Base-by-base conservation (phyloP, 2,113 vertebrate species). In the Paedocypris sp. region DNA sequence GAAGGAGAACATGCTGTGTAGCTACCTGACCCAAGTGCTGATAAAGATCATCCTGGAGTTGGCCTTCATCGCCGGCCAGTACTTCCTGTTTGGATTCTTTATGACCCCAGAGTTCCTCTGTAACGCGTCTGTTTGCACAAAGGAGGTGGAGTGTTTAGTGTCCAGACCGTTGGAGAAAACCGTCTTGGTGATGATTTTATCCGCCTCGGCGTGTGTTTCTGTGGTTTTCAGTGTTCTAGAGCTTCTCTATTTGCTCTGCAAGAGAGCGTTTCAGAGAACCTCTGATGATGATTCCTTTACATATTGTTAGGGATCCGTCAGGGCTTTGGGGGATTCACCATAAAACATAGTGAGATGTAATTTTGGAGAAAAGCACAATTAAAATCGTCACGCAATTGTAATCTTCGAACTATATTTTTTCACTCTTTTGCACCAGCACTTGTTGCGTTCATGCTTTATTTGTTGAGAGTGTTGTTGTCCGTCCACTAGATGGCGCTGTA, bases 1-100 rank as follows among this genome's bases (percentile, higher is more conserved):
- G 13, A 79, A 11, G 0, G 94, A 91, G 1, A 78, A 83, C n/a
- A 79, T 97, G 20, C 82, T 96, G 32, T 81, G 87, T 28, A 92
- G 88, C 13, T 97, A 97, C 0, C 74, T 94, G 66, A 86, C 87
- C 70, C 92, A 93, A 58, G 84, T 97, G 1, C 65, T 94, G 66
- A 83, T 86, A 45, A 97, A 92, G 73, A 90, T 91, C 1, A 45
- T 93, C 2, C 82, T 97, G 2, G 94, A 97, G 66, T 79, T 89
- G 56, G 89, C 83, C 19, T 97, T 97, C 76, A 83, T 85, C 6
- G 82, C 87, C 6, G 91, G 88, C 10, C 94, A 88, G 59, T 82
- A 83, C 51, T 86, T 75, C 46, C 75, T 86, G 12, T 85, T 78
- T 0, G 91, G 89, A 4, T 71, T 91, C 36, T 71, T 89, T 42